phyloP scores from a whole-genome alignment of 2,113 vertebrate genomes.

The Sterrhoptilus dennistouni region DNA sequence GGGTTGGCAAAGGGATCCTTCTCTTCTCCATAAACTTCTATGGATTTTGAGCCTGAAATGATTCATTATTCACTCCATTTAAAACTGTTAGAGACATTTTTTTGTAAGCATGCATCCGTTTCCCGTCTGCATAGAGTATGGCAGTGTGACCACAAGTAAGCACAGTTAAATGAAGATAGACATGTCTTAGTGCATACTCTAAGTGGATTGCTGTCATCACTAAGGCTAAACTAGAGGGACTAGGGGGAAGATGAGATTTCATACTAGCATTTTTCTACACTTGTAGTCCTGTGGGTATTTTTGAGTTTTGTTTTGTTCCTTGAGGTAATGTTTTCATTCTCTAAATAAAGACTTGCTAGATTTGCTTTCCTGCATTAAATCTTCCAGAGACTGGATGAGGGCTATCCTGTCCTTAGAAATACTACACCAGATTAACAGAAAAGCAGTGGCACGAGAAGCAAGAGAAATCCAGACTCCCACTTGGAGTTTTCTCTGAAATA shows the following conservation, averaged over 20 bases:
- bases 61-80: slow-evolving; percentile 49
- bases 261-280: neutral
- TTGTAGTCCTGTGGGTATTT: neutral
- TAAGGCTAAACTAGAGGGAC: neutral
- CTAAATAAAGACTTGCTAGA: neutral
- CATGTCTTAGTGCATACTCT: slow-evolving; percentile 28
- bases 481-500: neutral
- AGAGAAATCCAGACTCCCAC: neutral
- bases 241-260: slow-evolving; percentile 37
- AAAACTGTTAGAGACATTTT: slow-evolving; percentile 49
- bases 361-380: neutral
- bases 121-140: slow-evolving; percentile 33
- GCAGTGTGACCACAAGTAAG: slow-evolving; percentile 19
- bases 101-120: slow-evolving; percentile 5
- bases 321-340: neutral
- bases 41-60: slow-evolving; percentile 30
- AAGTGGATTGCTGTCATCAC: slow-evolving; percentile 67
- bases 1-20: neutral
- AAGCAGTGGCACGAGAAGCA: neutral
- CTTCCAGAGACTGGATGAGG: neutral
- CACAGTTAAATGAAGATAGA: slow-evolving; percentile 61
- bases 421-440: neutral
- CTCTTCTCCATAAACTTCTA: neutral
- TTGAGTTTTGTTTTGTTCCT: neutral
- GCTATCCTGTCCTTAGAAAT: neutral